Base-by-base conservation (phyloP, 2,113 vertebrate species). In the Gobio gobio region DNA sequence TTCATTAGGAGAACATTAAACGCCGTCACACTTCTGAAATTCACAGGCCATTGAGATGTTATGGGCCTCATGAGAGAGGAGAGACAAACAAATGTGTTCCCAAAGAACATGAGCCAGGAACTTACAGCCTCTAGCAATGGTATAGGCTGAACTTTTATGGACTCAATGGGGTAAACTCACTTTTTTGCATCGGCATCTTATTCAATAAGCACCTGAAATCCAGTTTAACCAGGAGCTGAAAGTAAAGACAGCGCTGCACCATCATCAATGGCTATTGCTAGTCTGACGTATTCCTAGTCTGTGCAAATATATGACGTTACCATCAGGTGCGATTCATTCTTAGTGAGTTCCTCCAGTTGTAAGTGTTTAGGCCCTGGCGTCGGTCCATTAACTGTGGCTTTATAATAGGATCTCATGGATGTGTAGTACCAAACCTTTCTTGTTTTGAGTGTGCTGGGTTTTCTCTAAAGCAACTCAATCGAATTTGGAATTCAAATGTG, bases 1-100 rank as follows among this genome's bases (percentile, higher is more conserved):
- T 86, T 89, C 45, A 86, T 86, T 63, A 82, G 12, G 14, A 85
- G 86, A 47, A 86, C 54, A 75, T 79, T 70, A 84, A 85, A 86
- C 82, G 64, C 63, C 18, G 72, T 78, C 26, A 47, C 74, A 82
- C 36, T 61, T 79, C 24, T 86, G 59, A 76, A 85, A 80, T 86
- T 64, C 36, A 58, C 59, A 59, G 10, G n/a, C 82, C 68, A 51
- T 74, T 73, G 72, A 74, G 20, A 66, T 29, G 43, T 56, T 54
- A 66, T 59, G 14, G 56, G 24, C 36, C 64, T 68, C 63, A 20
- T 2, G 78, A 54, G 85, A 68, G 49, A 86, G 1, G 43, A 76
- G 45, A 64, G 61, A 36, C 49, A 74, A 83, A 72, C 61, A 83
- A 70, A 83, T 72, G 29, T 58, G 13, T 83, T 83, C 66, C 49